A percentile compares a stretch with the other conserved stretches of the same genome.
Evolutionary conservation across 2,797 vertebrate species (phyloP).

Genomic region (Cuculus canorus): DNA sequence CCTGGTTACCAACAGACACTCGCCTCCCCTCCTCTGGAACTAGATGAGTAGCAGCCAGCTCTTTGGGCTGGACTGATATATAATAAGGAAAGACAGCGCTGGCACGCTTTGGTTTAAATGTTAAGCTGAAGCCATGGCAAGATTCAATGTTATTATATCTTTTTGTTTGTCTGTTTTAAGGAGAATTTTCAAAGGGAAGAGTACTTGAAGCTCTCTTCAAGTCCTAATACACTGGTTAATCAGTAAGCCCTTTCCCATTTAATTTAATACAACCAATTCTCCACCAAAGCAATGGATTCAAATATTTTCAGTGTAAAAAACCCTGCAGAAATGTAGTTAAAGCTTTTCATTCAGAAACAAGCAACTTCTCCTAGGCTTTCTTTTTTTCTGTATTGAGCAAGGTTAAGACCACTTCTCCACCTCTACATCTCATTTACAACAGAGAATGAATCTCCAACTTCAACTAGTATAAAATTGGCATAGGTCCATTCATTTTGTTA

Average conservation of each 20-base stretch:
- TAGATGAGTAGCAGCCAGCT: not conserved
- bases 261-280: not conserved
- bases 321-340: not conserved
- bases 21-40: not conserved
- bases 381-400: not conserved
- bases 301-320: not conserved
- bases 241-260: not conserved
- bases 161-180: not conserved
- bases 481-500: not conserved
- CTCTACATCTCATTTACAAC: not conserved
- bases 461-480: not conserved
- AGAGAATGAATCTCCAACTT: not conserved
- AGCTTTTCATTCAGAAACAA: not conserved
- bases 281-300: not conserved
- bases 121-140: not conserved
- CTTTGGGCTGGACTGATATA: not conserved
- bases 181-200: not conserved
- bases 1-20: not conserved
- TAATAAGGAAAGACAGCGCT: not conserved
- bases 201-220: not conserved
- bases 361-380: not conserved
- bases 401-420: not conserved
- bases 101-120: not conserved
- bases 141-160: not conserved
- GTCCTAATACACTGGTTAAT: not conserved